These are phyloP conservation scores for Nestor notabilis DNA, from an alignment of 2,113 vertebrate genomes.

Conservation along the genomic window DNA sequence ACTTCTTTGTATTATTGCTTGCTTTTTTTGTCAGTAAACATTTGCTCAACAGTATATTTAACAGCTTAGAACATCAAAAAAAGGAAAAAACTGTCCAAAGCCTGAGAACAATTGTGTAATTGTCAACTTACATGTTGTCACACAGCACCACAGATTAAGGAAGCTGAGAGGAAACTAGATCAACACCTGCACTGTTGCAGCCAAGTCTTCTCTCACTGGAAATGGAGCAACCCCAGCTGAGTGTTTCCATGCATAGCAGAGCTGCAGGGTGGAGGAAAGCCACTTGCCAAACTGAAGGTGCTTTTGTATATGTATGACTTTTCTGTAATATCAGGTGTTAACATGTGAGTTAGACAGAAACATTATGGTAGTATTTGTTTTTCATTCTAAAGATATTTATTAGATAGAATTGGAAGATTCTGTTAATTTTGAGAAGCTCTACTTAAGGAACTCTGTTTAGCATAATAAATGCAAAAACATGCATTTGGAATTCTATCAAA, in stretches of 20 bases:
- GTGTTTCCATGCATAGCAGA: not conserved
- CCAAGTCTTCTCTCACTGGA: not conserved
- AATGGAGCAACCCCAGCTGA: not conserved
- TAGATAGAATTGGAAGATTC: not conserved
- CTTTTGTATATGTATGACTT: not conserved
- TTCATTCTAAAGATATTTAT: not conserved
- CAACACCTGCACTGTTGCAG: not conserved
- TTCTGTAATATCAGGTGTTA: not conserved
- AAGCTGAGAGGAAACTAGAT: not conserved
- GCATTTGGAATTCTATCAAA: not conserved
- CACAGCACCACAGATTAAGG: not conserved
- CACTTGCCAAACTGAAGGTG: not conserved
- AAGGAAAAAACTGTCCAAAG: not conserved
- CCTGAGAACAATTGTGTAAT: not conserved
- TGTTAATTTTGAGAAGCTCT: not conserved
- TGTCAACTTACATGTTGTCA: not conserved
- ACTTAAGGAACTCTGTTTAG: not conserved
- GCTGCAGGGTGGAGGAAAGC: not conserved
- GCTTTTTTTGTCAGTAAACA: not conserved
- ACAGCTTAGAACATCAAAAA: not conserved
- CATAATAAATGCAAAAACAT: not conserved
- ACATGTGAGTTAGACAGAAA: not conserved
- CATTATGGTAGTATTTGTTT: not conserved
- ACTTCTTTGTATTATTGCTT: not conserved
- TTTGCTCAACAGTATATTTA: not conserved